A percentile compares a stretch with the other conserved stretches of the same genome.
These are phyloP conservation scores for Heliconius aoede DNA, from an alignment of 2,888 invertebrate species.

Conservation along the genomic window DNA sequence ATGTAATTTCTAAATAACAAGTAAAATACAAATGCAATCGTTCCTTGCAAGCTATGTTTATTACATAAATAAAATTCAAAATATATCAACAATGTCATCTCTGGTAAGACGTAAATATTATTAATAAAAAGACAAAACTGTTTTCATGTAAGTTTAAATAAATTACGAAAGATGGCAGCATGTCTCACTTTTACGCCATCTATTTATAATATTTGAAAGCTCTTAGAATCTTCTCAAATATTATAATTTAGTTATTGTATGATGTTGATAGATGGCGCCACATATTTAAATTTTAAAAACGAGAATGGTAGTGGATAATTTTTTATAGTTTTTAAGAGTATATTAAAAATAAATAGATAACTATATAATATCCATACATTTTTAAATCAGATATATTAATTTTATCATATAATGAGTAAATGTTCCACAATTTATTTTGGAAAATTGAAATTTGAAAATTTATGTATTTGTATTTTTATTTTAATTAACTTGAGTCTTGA, in stretches of 20 bases:
- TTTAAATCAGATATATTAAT: neutral
- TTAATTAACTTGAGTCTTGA: neutral
- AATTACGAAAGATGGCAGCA: neutral
- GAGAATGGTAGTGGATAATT: neutral
- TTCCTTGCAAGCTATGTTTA: too few relatives aligned
- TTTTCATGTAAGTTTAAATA: neutral
- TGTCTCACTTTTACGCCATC: neutral
- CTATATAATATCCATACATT: neutral
- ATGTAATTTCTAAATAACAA: too few relatives aligned
- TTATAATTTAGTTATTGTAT: neutral
- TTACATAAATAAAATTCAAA: neutral
- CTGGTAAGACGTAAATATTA: neutral
- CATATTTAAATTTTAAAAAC: neutral
- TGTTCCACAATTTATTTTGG: neutral
- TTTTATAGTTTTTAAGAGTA: neutral
- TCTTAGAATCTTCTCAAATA: neutral
- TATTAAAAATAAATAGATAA: too few relatives aligned
- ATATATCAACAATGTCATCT: neutral
- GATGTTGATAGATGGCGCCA: neutral
- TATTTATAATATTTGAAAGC: neutral
- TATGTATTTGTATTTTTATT: neutral
- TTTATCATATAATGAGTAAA: neutral
- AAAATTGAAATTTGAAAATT: neutral
- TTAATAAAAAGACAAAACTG: neutral
- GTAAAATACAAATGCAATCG: too few relatives aligned